Base-by-base conservation (phyloP, 2,113 vertebrate genomes). In the Pimephales promelas region DNA sequence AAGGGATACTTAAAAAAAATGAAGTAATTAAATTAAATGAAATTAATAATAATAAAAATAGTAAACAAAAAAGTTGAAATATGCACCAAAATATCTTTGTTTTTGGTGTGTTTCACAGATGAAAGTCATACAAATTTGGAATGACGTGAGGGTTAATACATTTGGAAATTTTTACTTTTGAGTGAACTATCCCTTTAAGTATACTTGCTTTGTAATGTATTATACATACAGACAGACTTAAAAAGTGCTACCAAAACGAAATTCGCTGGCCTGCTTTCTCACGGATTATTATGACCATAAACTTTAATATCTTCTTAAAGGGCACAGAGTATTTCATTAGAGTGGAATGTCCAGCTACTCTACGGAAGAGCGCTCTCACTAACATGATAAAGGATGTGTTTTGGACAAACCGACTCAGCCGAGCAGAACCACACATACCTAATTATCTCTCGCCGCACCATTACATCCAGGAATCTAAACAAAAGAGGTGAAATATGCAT, bases 221-320 rank as follows among this genome's bases (percentile, higher is more conserved):
- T 36, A 13, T 34, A 28, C 5, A 2, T 26, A 47, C n/a, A 7
- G 36, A 36, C 40, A n/a, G n/a, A n/a, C n/a, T 62, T 18, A 47
- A 40, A 79, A 64, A 49, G 22, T 79, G 59, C 16, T 43, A n/a
- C n/a, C n/a, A n/a, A n/a, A n/a, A n/a, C n/a, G n/a, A n/a, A n/a
- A n/a, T n/a, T n/a, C n/a, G n/a, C n/a, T n/a, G n/a, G 31, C 61
- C 57, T 79, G 57, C 74, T 68, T 85, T 84, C 86, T 85, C 86
- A 79, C 26, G 43, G 52, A 84, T 82, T 72, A 57, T 72, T 78
- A 72, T 83, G 80, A 85, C 73, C 81, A 57, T 82, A 47, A 64
- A 66, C 34, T 52, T 70, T 84, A 84, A 84, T 82, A 77, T 43
- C n/a, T 80, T 52, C 31, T 75, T 70, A 79, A 85, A 83, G 66